A percentile compares a stretch with the other conserved stretches of the same genome.
These are phyloP conservation scores for Pemphigus obesinymphae DNA, from an alignment of 1,140 invertebrate species.

Conservation along the genomic window DNA sequence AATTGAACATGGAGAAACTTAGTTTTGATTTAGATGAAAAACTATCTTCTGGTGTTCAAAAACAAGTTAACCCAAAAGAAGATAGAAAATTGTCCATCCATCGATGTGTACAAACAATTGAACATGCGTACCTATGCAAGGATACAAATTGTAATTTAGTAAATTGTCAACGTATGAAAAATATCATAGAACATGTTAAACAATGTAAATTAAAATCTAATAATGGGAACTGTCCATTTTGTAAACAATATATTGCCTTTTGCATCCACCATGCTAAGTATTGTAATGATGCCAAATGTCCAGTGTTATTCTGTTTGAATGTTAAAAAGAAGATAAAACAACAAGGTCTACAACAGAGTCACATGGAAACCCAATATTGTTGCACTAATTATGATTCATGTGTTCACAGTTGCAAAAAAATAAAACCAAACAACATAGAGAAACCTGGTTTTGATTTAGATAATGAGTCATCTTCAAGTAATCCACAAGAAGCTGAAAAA, in stretches of 20 bases:
- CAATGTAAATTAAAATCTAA: constrained; percentile 92
- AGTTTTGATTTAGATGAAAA: constrained; percentile 93
- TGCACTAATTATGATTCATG: too few species aligned
- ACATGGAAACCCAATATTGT: too few species aligned
- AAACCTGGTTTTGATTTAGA: too few species aligned
- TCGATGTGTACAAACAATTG: constrained; percentile 93
- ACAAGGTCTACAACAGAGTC: constrained; percentile 93
- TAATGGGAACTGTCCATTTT: constrained; percentile 95
- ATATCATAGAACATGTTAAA: constrained; percentile 94
- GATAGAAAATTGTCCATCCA: constrained; percentile 91
- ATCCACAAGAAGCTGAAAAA: too few species aligned
- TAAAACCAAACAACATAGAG: too few species aligned
- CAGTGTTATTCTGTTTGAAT: constrained; percentile 95
- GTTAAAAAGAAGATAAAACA: constrained; percentile 96
- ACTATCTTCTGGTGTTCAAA: constrained; percentile 77
- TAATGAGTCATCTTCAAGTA: too few species aligned
- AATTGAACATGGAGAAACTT: constrained; percentile 97
- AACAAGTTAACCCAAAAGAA: constrained; percentile 82
- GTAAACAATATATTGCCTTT: constrained; percentile 95
- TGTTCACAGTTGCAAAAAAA: too few species aligned
- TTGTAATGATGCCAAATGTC: constrained; percentile 92
- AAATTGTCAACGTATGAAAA: constrained; percentile 98
- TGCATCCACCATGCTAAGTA: constrained; percentile 99
- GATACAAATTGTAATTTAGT: constrained; percentile 96
- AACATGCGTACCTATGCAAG: constrained; percentile 92